A percentile compares a stretch with the other conserved stretches of the same genome.
Evolutionary conservation across 1,140 invertebrate genomes (phyloP).

Genomic region (Panagrolaimus sp.): DNA sequence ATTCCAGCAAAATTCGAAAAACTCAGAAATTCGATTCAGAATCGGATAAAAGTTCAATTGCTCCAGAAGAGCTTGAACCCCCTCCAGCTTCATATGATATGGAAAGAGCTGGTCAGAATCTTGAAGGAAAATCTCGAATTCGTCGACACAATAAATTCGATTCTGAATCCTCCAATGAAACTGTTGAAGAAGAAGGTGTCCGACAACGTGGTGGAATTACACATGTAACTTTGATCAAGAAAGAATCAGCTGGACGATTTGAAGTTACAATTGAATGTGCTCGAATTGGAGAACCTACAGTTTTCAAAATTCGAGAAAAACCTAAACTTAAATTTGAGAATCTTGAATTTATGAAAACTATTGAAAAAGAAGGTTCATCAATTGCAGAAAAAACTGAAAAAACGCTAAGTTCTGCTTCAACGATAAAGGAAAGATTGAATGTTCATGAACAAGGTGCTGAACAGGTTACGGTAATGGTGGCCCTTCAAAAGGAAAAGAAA

Average conservation of each 20-base stretch:
- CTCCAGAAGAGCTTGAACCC: constrained; percentile 23
- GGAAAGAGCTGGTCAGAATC: constrained; percentile 29
- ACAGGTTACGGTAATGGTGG: background rate
- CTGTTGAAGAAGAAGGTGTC: constrained; percentile 25
- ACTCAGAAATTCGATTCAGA: constrained; percentile 6
- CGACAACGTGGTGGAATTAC: constrained; percentile 40
- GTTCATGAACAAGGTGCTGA: constrained; percentile 12
- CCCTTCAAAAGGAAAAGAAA: constrained; percentile 4
- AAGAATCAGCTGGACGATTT: constrained; percentile 35
- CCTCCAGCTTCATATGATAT: constrained; percentile 42
- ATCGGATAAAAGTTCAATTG: constrained; percentile 29
- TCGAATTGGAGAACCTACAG: constrained; percentile 16
- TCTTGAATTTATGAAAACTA: constrained; percentile 39
- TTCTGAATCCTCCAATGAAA: constrained; percentile 24
- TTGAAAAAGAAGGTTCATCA: constrained; percentile 23
- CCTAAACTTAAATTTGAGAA: constrained; percentile 40
- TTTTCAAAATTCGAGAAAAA: constrained; percentile 24
- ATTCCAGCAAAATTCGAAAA: constrained; percentile 15
- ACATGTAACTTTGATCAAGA: constrained; percentile 45
- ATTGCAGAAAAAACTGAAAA: background rate
- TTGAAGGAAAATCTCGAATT: constrained; percentile 32
- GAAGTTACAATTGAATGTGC: constrained; percentile 43
- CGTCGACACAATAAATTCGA: constrained; percentile 29
- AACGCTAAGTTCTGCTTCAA: background rate
- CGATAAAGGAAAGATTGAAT: background rate